Conservation (phyloP, 2,888 invertebrate species). For the Drosophila peninsularis region DNA sequence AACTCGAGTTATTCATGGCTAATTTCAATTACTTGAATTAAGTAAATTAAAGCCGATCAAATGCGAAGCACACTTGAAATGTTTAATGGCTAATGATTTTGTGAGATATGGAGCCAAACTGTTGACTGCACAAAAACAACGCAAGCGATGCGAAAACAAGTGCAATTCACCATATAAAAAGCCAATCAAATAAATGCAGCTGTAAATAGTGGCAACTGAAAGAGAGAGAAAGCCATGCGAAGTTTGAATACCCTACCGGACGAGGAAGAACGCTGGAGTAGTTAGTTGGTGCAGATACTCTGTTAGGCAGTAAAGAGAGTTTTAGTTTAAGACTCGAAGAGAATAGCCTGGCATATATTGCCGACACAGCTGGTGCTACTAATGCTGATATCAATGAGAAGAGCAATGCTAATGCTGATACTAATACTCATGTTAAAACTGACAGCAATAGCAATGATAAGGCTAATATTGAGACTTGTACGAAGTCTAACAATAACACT, state of each 20-base stretch:
- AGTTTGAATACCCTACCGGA: neutral
- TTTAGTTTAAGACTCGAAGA: too few relatives aligned
- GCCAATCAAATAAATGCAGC: neutral
- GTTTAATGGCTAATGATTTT: conserved; percentile 19
- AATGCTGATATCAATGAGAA: neutral
- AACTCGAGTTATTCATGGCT: conserved; percentile 26
- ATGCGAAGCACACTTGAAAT: conserved; percentile 1
- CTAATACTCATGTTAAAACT: too few relatives aligned
- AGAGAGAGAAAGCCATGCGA: neutral
- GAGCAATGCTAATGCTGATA: neutral
- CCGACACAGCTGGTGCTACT: too few relatives aligned
- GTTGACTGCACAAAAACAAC: conserved; percentile 45
- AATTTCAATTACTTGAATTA: conserved; percentile 47
- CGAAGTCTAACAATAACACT: neutral
- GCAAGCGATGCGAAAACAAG: conserved; percentile 38
- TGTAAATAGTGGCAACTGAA: neutral
- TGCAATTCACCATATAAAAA: conserved; percentile 41
- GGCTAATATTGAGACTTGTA: neutral
- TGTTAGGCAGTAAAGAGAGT: too few relatives aligned
- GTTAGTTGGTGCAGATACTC: too few relatives aligned
- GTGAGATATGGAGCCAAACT: conserved; percentile 28
- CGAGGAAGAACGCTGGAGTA: neutral
- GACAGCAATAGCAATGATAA: neutral
- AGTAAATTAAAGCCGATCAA: conserved; percentile 53
- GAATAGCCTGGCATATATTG: too few relatives aligned